Conservation (phyloP, 2,113 vertebrate species). For the Odontophorus gujanensis region DNA sequence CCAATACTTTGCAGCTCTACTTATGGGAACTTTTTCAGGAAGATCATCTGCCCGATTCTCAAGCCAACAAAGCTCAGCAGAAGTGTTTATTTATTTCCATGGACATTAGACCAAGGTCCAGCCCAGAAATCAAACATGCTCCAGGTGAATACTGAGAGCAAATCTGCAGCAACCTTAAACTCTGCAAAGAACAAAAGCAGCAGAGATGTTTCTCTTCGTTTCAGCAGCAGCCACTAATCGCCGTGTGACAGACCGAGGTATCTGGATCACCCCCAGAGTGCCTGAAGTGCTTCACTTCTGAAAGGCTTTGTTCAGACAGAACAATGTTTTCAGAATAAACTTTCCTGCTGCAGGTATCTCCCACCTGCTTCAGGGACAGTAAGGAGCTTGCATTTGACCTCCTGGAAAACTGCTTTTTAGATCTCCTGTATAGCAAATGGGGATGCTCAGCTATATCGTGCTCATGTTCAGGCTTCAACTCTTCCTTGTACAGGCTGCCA, state of each 20-base stretch:
- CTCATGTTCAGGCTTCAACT: not conserved
- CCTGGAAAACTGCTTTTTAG: not conserved
- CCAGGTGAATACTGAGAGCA: not conserved
- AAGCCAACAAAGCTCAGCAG: not conserved
- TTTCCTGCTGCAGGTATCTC: not conserved
- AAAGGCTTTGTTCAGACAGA: not conserved
- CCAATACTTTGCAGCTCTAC: not conserved
- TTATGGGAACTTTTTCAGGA: not conserved
- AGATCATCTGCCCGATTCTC: not conserved
- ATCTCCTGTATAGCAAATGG: not conserved
- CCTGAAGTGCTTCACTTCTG: not conserved
- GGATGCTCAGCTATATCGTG: not conserved
- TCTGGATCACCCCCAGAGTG: fast-evolving
- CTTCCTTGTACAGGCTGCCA: not conserved
- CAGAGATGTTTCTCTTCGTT: not conserved
- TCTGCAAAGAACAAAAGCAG: not conserved
- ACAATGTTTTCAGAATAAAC: not conserved
- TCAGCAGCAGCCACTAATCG: not conserved
- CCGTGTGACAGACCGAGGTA: not conserved
- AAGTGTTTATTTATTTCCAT: not conserved
- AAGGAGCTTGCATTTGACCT: not conserved
- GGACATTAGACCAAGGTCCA: not conserved
- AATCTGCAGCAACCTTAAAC: not conserved
- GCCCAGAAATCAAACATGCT: constrained; percentile 10
- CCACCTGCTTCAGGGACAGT: not conserved